Conservation (phyloP, 1,140 invertebrate species). For the Leptopilina clavipes region DNA sequence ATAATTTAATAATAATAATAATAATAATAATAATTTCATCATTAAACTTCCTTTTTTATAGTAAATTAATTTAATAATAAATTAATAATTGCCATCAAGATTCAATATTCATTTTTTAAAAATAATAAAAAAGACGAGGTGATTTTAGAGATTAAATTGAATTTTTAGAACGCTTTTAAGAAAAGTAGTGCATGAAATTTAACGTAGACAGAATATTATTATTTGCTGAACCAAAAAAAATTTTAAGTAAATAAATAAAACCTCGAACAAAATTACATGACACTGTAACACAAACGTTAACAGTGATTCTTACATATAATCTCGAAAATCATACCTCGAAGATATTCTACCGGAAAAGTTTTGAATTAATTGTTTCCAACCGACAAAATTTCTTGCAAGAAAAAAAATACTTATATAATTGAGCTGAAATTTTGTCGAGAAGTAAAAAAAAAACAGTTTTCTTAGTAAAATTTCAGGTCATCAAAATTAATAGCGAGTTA, state of each 20-base stretch:
- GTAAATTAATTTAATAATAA: too few relatives aligned
- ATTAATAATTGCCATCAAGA: too few relatives aligned
- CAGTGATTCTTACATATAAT: conserved; percentile 34
- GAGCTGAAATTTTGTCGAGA: too few relatives aligned
- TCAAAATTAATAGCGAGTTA: too few relatives aligned
- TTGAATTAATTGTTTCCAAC: background rate
- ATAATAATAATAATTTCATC: too few relatives aligned
- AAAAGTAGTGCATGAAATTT: background rate
- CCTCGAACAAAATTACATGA: conserved; percentile 8
- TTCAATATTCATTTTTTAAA: too few relatives aligned
- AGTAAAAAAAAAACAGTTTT: too few relatives aligned
- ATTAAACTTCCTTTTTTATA: too few relatives aligned
- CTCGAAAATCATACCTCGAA: conserved; percentile 47
- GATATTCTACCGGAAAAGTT: background rate
- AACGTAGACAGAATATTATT: background rate
- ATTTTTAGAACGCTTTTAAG: background rate
- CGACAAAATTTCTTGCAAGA: conserved; percentile 38
- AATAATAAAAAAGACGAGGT: background rate
- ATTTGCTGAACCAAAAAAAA: conserved; percentile 22
- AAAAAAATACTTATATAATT: too few relatives aligned
- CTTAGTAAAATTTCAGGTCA: too few relatives aligned
- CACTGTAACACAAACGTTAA: conserved; percentile 14
- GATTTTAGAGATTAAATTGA: background rate
- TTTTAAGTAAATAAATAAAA: too few relatives aligned
- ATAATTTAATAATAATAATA: too few relatives aligned